phyloP scores from a whole-genome alignment of 2,888 invertebrate species.

The Oscheius sp. region DNA sequence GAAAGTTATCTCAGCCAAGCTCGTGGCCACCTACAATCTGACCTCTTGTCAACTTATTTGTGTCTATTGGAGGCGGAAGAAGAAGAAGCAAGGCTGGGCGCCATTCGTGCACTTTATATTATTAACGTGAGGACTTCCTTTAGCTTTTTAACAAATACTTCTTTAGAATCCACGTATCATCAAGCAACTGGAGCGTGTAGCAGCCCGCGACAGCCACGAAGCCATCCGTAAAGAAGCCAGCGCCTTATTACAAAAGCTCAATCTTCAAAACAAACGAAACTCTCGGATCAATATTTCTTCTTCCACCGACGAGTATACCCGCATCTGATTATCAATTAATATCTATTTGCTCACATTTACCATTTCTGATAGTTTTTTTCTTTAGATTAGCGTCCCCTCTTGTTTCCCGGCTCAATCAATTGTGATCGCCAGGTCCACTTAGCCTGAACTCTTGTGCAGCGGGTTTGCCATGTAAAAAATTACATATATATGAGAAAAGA shows the following conservation, averaged over 20 bases:
- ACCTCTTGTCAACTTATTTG: slow-evolving; percentile 67
- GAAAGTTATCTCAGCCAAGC: slow-evolving; percentile 63
- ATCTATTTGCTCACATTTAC: slow-evolving; percentile 8
- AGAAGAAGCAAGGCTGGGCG: slow-evolving; percentile 60
- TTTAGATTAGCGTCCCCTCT: background rate
- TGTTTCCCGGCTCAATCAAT: slow-evolving; percentile 26
- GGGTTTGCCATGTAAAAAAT: slow-evolving; percentile 15
- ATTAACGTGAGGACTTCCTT: slow-evolving; percentile 46
- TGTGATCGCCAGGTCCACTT: slow-evolving; percentile 34
- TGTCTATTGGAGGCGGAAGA: slow-evolving; percentile 67
- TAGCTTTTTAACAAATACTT: background rate
- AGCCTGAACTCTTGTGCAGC: slow-evolving; percentile 32
- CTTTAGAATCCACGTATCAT: slow-evolving; percentile 22
- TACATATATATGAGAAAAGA: slow-evolving; percentile 1
- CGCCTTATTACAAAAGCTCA: slow-evolving; percentile 8
- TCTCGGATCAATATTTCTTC: slow-evolving; percentile 8
- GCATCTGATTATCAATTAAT: slow-evolving; percentile 8
- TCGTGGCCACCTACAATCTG: slow-evolving; percentile 58
- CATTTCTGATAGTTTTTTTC: background rate
- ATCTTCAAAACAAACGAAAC: slow-evolving; percentile 13
- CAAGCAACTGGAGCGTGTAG: slow-evolving; percentile 29
- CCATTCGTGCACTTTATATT: slow-evolving; percentile 66
- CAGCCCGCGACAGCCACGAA: slow-evolving; percentile 2
- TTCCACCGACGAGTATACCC: slow-evolving; percentile 28
- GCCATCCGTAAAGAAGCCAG: slow-evolving; percentile 17